These are phyloP conservation scores for Prionace glauca DNA, from an alignment of 2,797 vertebrate genomes.

Conservation along the genomic window DNA sequence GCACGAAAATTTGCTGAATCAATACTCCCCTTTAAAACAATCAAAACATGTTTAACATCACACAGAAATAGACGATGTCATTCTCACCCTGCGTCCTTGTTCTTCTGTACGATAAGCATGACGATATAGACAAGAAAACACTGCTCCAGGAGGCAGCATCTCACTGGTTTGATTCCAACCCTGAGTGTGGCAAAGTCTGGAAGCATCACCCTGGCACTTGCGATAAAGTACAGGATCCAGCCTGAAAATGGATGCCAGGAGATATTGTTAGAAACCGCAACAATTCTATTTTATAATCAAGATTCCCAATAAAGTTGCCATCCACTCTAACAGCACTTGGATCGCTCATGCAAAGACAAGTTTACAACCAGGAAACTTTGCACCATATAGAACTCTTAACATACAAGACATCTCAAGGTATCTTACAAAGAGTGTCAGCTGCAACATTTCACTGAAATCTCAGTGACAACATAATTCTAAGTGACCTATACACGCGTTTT, in stretches of 20 bases:
- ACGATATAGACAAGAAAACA: conserved; percentile 92
- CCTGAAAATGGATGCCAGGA: conserved; percentile 51
- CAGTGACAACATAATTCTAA: neutral
- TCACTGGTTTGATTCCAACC: conserved; percentile 94
- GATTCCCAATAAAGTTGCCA: neutral
- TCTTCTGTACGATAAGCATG: conserved; percentile 93
- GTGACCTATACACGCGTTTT: neutral
- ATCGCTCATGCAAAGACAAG: neutral
- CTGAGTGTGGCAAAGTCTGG: conserved; percentile 84
- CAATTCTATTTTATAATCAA: neutral
- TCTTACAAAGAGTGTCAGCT: neutral
- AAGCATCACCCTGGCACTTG: conserved; percentile 90
- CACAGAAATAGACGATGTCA: neutral
- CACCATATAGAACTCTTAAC: neutral
- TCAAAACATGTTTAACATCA: neutral
- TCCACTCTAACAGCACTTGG: neutral
- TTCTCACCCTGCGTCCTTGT: conserved; percentile 82
- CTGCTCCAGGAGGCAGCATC: conserved; percentile 81
- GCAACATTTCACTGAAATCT: neutral
- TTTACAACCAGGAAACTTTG: neutral
- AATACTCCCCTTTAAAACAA: neutral
- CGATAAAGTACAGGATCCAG: conserved; percentile 85
- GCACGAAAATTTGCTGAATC: neutral
- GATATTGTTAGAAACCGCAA: neutral
- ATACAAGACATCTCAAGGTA: too few relatives aligned